Conservation (phyloP, 2,888 invertebrate species). For the Brachyptera risi region DNA sequence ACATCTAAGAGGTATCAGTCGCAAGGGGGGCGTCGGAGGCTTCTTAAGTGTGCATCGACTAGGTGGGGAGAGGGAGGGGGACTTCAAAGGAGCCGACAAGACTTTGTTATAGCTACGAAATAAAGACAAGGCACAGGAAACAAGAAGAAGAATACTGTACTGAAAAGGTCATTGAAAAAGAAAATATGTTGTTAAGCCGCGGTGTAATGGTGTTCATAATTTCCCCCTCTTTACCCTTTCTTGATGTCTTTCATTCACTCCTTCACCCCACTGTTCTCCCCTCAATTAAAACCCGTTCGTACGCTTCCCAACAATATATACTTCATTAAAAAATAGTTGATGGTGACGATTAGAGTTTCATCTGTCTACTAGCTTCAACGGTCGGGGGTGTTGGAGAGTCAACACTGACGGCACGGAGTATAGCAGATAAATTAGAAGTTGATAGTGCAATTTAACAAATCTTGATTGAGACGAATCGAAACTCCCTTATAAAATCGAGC, state of each 20-base stretch:
- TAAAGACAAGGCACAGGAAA: constrained; percentile 4
- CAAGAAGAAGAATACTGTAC: constrained; percentile 9
- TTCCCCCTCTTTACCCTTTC: background rate
- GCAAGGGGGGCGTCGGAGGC: constrained; percentile 14
- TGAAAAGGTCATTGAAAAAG: constrained; percentile 16
- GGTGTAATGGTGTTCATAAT: too few species aligned
- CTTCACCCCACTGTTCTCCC: background rate
- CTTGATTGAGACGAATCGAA: too few species aligned
- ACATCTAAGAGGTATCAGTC: too few species aligned
- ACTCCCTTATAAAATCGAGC: too few species aligned
- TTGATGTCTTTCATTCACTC: background rate
- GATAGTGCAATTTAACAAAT: constrained; percentile 20
- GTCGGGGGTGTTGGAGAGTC: too few species aligned
- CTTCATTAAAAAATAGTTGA: too few species aligned
- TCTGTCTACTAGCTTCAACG: too few species aligned
- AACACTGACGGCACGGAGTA: too few species aligned
- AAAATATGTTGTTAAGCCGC: too few species aligned
- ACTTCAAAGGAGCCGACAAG: constrained; percentile 17
- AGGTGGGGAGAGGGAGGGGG: background rate
- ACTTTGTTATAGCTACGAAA: background rate
- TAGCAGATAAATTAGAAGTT: constrained; percentile 15
- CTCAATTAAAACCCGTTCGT: constrained; percentile 18
- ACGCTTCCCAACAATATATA: constrained; percentile 2
- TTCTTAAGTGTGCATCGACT: constrained; percentile 9
- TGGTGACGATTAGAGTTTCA: too few species aligned